Percentiles rank a stretch among this genome's conserved stretches.
phyloP scores from a whole-genome alignment of 1,140 invertebrate species.

The Steinernema khuongi region DNA sequence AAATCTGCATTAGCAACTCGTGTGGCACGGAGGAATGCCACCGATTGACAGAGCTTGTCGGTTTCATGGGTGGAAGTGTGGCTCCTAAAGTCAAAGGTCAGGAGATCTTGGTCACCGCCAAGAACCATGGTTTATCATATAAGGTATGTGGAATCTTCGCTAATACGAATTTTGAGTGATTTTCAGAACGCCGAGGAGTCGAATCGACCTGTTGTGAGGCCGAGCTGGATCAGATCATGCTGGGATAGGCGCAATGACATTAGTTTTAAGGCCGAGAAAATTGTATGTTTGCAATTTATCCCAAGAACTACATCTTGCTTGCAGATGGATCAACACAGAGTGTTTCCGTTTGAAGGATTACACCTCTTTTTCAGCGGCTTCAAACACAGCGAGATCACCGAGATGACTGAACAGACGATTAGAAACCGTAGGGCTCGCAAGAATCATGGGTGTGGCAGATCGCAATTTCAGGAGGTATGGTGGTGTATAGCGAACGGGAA shows the following conservation, averaged over 20 bases:
- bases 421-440: neutral
- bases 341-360: conserved; percentile 80
- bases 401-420: conserved; percentile 79
- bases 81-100: conserved; percentile 77
- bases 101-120: too few relatives aligned
- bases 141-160: conserved; percentile 69
- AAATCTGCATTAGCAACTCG: conserved; percentile 85
- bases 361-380: conserved; percentile 82
- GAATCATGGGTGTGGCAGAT: neutral
- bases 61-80: conserved; percentile 88
- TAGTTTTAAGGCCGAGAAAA: conserved; percentile 43
- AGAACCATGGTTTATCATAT: too few relatives aligned
- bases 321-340: conserved; percentile 65
- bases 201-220: conserved; percentile 77
- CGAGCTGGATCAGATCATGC: conserved; percentile 76
- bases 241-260: conserved; percentile 72
- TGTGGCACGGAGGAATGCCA: conserved; percentile 82
- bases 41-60: conserved; percentile 75
- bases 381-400: conserved; percentile 75
- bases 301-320: too few relatives aligned
- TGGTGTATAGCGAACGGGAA: neutral
- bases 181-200: conserved; percentile 72
- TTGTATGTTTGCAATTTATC: conserved; percentile 13
- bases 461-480: neutral
- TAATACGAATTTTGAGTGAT: neutral